Evolutionary conservation across 2,888 invertebrate species (phyloP).

Genomic region (Diplazon laetatorius): DNA sequence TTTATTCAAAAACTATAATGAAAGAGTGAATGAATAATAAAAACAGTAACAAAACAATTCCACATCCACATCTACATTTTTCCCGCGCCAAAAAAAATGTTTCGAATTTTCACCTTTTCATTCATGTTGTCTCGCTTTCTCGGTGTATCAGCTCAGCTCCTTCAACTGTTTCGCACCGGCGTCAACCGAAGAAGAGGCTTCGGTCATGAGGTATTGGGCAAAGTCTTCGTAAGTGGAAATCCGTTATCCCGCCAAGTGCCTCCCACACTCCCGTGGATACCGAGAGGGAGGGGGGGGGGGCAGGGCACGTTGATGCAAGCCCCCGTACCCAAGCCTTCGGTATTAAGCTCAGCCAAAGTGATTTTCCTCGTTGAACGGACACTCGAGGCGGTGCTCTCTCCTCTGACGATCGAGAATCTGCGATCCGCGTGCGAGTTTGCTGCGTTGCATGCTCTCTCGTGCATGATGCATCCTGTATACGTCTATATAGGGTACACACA

Average conservation of each 20-base stretch:
- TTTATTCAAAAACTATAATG: too few species aligned
- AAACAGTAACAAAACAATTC: too few species aligned
- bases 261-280: slow-evolving; percentile 28
- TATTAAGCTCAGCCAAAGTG: slow-evolving; percentile 72
- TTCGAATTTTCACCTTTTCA: too few species aligned
- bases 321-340: slow-evolving; percentile 53
- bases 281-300: background rate
- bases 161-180: slow-evolving; percentile 10
- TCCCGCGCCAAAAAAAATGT: too few species aligned
- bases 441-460: slow-evolving; percentile 53
- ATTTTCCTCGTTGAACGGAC: slow-evolving; percentile 77
- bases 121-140: too few species aligned
- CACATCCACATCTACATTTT: too few species aligned
- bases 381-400: slow-evolving; percentile 70
- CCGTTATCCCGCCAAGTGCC: slow-evolving; percentile 20
- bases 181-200: slow-evolving; percentile 24
- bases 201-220: slow-evolving; percentile 4
- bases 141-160: too few species aligned
- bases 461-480: slow-evolving; percentile 46
- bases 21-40: too few species aligned
- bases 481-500: background rate
- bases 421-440: slow-evolving; percentile 60
- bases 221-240: slow-evolving; percentile 34
- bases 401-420: slow-evolving; percentile 67
- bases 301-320: background rate